Evolutionary conservation across 2,797 vertebrate genomes (phyloP).

Genomic region (Trachops cirrhosus): DNA sequence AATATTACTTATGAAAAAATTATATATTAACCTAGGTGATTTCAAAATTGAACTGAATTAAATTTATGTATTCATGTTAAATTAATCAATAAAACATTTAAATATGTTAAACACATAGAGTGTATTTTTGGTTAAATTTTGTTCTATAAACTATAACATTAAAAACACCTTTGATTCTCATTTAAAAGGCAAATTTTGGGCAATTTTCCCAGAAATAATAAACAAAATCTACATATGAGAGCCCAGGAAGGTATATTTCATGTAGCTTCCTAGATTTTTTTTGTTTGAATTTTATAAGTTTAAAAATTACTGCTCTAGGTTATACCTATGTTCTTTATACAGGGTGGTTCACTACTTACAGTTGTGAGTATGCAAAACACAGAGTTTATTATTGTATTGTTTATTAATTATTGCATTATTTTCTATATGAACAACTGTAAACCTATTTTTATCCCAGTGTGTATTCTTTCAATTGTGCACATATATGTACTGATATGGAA

Average conservation of each 20-base stretch:
- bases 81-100: slow-evolving; percentile 47
- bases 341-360: not conserved
- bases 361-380: not conserved
- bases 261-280: not conserved
- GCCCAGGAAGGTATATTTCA: not conserved
- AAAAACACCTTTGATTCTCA: not conserved
- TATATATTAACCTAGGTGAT: not conserved
- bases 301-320: not conserved
- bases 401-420: too few species aligned
- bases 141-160: not conserved
- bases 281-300: not conserved
- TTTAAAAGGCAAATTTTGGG: not conserved
- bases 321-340: not conserved
- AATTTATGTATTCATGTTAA: slow-evolving; percentile 65
- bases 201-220: not conserved
- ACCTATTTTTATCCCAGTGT: not conserved
- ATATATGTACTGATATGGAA: not conserved
- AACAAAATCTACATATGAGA: not conserved
- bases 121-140: not conserved
- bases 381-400: too few species aligned
- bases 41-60: slow-evolving; percentile 42
- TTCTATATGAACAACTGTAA: not conserved
- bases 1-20: not conserved
- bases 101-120: not conserved
- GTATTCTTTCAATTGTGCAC: slow-evolving; percentile 24